These are phyloP conservation scores for Catostylus mosaicus DNA, from an alignment of 30 jellyfish, hydroid and myxozoan species.

Conservation along the genomic window DNA sequence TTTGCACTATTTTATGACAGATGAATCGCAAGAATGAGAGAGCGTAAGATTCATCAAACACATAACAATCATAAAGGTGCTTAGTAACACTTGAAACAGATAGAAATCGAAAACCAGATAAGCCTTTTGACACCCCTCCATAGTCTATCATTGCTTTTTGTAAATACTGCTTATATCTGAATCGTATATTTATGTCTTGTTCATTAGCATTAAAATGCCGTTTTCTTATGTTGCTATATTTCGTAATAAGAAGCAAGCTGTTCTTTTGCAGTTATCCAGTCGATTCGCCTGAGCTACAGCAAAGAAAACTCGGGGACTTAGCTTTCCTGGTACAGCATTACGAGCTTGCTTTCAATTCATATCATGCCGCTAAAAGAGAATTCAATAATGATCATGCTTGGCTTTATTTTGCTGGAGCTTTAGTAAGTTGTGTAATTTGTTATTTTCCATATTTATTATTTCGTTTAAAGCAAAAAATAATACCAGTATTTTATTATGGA, in stretches of 20 bases:
- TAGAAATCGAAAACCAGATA: too few species aligned
- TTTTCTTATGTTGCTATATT: not conserved
- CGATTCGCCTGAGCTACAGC: constrained; percentile 91
- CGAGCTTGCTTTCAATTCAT: constrained; percentile 89
- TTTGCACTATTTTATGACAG: too few species aligned
- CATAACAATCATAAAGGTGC: too few species aligned
- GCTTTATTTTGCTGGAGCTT: constrained; percentile 96
- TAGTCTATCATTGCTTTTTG: too few species aligned
- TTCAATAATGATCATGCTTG: constrained; percentile 97
- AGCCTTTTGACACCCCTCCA: too few species aligned
- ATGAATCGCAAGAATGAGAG: too few species aligned
- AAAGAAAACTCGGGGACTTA: constrained; percentile 91
- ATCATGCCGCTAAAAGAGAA: constrained; percentile 97
- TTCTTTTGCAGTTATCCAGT: constrained; percentile 65
- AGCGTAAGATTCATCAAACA: too few species aligned
- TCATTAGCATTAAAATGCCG: not conserved
- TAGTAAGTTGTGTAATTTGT: constrained; percentile 53
- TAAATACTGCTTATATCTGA: not conserved
- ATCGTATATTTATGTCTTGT: not conserved
- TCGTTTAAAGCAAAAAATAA: not conserved
- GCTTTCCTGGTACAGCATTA: constrained; percentile 94
- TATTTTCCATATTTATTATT: not conserved
- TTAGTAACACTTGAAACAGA: too few species aligned
- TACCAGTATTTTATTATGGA: not conserved
- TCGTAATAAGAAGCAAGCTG: not conserved